These are phyloP conservation scores for Thymelicus acteon DNA, from an alignment of 2,888 invertebrate species.

Conservation along the genomic window DNA sequence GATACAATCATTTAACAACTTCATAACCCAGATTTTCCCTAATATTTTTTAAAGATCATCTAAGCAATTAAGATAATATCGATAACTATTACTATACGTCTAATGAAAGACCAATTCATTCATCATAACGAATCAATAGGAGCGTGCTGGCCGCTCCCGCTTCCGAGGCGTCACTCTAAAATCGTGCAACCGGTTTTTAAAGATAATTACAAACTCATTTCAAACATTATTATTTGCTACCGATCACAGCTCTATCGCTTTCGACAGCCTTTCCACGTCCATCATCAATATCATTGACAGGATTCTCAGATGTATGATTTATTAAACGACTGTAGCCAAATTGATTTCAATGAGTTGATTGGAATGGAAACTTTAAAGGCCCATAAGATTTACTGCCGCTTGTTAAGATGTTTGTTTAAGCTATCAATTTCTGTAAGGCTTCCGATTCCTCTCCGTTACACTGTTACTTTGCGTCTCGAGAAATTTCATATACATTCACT, in stretches of 20 bases:
- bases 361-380: slow-evolving; percentile 43
- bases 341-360: slow-evolving; percentile 55
- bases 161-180: slow-evolving; percentile 67
- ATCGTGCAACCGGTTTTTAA: slow-evolving; percentile 68
- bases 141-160: slow-evolving; percentile 62
- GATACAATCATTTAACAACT: neutral
- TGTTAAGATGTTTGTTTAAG: slow-evolving; percentile 17
- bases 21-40: neutral
- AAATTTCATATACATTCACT: slow-evolving; percentile 12
- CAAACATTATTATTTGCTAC: slow-evolving; percentile 78
- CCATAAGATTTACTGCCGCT: slow-evolving; percentile 22
- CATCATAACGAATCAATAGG: slow-evolving; percentile 76
- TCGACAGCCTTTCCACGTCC: slow-evolving; percentile 62
- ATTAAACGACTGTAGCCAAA: slow-evolving; percentile 61
- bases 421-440: slow-evolving; percentile 3
- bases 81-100: slow-evolving; percentile 59
- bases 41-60: neutral
- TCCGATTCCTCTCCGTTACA: slow-evolving; percentile 10
- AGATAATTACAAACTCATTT: slow-evolving; percentile 79
- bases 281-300: slow-evolving; percentile 74
- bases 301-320: slow-evolving; percentile 67
- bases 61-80: slow-evolving; percentile 23
- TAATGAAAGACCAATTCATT: slow-evolving; percentile 79
- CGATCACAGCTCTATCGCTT: slow-evolving; percentile 65
- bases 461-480: slow-evolving; percentile 10